Evolutionary conservation across 1,140 invertebrate genomes (phyloP), one percentile per base, ranked within the genome.

Genomic region (Drosophila sturtevanti): DNA sequence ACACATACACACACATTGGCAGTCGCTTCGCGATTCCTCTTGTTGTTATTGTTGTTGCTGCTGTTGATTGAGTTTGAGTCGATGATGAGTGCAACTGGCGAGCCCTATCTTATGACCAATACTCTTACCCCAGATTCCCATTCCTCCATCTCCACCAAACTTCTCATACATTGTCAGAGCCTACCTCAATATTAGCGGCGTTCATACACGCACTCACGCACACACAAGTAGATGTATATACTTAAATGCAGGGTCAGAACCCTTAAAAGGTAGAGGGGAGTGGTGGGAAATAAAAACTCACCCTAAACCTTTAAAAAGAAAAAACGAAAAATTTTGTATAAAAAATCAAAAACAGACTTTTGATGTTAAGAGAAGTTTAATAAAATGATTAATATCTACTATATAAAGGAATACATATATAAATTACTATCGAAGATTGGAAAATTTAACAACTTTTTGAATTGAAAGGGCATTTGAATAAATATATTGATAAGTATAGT

Each of bases 181-280:
- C 84, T 89, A 89, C 84, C 84, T 89, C 84, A 89, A 89, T 80
- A 80, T 89, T 80, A 89, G 80, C 79, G 68, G 27, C 54, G 35
- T 48, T 77, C 60, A 64, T 68, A 68, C 31, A 34, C 24, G 48
- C 69, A 70, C 69, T 41, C 51, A 37, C n/a, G n/a, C 38, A 69
- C 51, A 51, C 24, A 35, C 38, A 27, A 11, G 1, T 21, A 41
- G 24, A 63, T 52, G n/a, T 18, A 38, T 14, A 38, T 14, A 38
- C 12, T n/a, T 44, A 21, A 44, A 44, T 48, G 41, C 41, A 48
- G 41, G 3, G 9, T 21, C 41, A 48, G 16, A 48, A 48, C 12
- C 18, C 41, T 48, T 2, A 21, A 48, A 48, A 7, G 41, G 10
- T 16, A 2, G 3, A n/a, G 9, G 16, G 9, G 9, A 14, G 14